phyloP scores from a whole-genome alignment of 2,113 vertebrate species.

The Sander lucioperca region DNA sequence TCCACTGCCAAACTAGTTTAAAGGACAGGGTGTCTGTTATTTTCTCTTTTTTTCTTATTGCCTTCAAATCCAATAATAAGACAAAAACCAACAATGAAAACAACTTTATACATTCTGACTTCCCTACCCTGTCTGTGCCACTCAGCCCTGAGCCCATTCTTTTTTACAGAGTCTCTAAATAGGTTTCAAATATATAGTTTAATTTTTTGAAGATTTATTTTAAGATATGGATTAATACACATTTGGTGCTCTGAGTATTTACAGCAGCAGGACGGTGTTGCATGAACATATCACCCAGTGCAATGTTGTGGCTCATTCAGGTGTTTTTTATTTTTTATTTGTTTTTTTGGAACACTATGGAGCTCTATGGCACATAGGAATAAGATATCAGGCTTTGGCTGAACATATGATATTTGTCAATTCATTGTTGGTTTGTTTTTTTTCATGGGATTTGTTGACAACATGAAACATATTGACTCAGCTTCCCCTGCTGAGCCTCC shows the following conservation, averaged over 20 bases:
- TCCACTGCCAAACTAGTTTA: conserved; percentile 18
- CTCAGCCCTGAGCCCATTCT: not conserved
- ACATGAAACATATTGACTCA: not conserved
- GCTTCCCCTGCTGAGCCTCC: not conserved
- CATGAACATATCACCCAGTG: too few relatives aligned
- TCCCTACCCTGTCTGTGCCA: not conserved
- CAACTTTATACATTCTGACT: not conserved
- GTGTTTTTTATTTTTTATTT: not conserved
- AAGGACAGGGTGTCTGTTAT: not conserved
- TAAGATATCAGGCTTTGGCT: not conserved
- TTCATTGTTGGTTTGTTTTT: not conserved
- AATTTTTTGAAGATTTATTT: not conserved
- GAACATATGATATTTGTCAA: not conserved
- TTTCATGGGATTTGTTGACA: conserved; percentile 23
- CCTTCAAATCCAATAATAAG: not conserved
- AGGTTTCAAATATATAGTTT: not conserved
- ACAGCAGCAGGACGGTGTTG: not conserved
- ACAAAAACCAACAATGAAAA: not conserved
- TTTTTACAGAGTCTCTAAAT: too few relatives aligned
- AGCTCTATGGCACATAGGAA: not conserved
- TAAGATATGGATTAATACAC: not conserved
- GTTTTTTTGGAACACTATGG: not conserved
- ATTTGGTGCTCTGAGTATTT: conserved; percentile 3
- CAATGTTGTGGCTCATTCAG: too few relatives aligned
- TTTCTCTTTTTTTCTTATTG: not conserved